Base-by-base conservation (phyloP, 2,113 vertebrate genomes). In the Aplodontia rufa region DNA sequence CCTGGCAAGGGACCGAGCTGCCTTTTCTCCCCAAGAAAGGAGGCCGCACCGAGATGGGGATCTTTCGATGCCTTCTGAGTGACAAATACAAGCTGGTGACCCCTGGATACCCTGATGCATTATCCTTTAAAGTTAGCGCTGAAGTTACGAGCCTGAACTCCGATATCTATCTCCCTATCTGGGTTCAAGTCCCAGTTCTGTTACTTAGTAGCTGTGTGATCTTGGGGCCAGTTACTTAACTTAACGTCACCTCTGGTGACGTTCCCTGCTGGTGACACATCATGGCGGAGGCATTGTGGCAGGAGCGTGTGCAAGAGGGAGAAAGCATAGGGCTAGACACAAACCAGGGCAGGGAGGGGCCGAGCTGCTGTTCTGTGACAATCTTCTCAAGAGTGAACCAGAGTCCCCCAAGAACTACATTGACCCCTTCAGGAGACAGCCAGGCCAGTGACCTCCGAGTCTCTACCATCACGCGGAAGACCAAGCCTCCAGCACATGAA, bases 41-140 rank as follows among this genome's bases (percentile, higher is more conserved):
- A 40, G 42, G 22, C 0, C 0, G 68, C 3, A 0, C 1, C 1
- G 42, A 62, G n/a, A 35, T 0, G 0, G 30, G 30, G 55, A 42
- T 35, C 32, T 20, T 91, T 6, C 1, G 16, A 9, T 55, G 49
- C 87, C n/a, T 28, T 75, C 20, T 1, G 9, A 49, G 4, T 17
- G 51, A 58, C 40, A 30, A 22, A 42, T 7, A 35, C 40, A 47
- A 51, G 64, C 79, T 40, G n/a, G 22, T 0, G 32, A 69, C 24
- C 42, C 26, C 47, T n/a, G 12, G 19, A 62, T 19, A 51, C 64
- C n/a, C 53, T 51, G 32, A n/a, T 45, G 40, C 17, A 40, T 19
- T 86, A 30, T 7, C 40, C 78, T 87, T 80, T 62, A 74, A 37
- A 10, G 51, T 45, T 40, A 89, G 47, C 28, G 37, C 0, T 37